phyloP scores from a whole-genome alignment of 2,113 vertebrate species.

The Mustela lutreola region DNA sequence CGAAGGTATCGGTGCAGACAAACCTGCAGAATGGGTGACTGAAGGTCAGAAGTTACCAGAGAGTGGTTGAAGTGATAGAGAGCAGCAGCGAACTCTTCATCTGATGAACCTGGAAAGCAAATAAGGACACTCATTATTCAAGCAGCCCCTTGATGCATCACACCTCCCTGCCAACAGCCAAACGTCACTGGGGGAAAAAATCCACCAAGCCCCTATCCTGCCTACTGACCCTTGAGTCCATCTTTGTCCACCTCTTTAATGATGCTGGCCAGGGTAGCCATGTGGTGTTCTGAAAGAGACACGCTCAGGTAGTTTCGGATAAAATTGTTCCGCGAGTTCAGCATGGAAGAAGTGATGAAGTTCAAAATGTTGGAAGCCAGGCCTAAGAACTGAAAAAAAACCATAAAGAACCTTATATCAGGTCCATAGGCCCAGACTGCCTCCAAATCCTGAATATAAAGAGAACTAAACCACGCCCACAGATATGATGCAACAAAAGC shows the following conservation, averaged over 20 bases:
- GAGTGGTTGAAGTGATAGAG: slow-evolving; percentile 99
- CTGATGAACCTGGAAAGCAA: slow-evolving; percentile 91
- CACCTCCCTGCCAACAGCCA: neutral
- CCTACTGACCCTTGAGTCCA: slow-evolving; percentile 92
- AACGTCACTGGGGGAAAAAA: neutral
- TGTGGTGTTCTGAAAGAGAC: slow-evolving; percentile 97
- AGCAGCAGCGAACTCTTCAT: slow-evolving; percentile 97
- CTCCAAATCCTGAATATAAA: slow-evolving; percentile 16
- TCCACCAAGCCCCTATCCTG: neutral
- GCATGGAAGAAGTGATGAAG: slow-evolving; percentile 98
- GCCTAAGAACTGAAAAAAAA: slow-evolving; percentile 93
- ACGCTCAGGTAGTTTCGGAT: slow-evolving; percentile 99
- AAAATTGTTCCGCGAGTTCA: slow-evolving; percentile 98
- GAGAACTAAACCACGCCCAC: neutral
- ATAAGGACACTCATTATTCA: neutral
- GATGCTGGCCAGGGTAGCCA: slow-evolving; percentile 97
- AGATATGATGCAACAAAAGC: neutral
- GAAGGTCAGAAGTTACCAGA: slow-evolving; percentile 97
- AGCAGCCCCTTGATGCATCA: fast-evolving
- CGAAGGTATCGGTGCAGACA: neutral
- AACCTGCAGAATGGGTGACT: slow-evolving; percentile 96
- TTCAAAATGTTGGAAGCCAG: slow-evolving; percentile 98
- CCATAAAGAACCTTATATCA: slow-evolving; percentile 9
- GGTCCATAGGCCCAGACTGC: neutral
- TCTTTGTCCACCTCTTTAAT: slow-evolving; percentile 99